A percentile compares a stretch with the other conserved stretches of the same genome.
These are phyloP conservation scores for Acomys russatus DNA, from an alignment of 2,797 vertebrate genomes.

Conservation along the genomic window DNA sequence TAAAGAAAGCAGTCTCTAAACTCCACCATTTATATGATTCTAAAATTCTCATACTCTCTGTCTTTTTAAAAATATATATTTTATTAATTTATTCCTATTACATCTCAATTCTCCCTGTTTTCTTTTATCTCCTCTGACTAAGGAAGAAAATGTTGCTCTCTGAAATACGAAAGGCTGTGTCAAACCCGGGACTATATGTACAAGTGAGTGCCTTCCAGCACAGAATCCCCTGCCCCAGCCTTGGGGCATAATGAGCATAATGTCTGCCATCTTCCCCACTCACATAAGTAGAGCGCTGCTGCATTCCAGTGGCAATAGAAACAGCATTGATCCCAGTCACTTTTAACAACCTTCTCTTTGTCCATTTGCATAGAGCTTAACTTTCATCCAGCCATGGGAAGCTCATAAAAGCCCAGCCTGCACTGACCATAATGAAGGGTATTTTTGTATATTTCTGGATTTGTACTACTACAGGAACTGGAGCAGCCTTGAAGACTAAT, in stretches of 20 bases:
- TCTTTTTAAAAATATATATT: too few relatives aligned
- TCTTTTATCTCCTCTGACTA: neutral
- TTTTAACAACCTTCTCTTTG: conserved; percentile 73
- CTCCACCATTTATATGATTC: neutral
- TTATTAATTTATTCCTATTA: too few relatives aligned
- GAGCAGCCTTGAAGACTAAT: conserved; percentile 82
- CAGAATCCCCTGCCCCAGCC: neutral
- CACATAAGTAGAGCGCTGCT: neutral
- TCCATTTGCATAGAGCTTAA: conserved; percentile 77
- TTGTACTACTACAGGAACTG: conserved; percentile 65
- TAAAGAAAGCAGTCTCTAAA: neutral
- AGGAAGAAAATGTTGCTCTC: neutral
- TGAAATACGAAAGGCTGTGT: neutral
- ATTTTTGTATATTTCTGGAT: conserved; percentile 65
- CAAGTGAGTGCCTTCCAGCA: neutral
- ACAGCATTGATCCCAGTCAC: conserved; percentile 71
- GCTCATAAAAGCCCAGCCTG: conserved; percentile 83
- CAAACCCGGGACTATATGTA: too few relatives aligned
- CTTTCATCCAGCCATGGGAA: conserved; percentile 72
- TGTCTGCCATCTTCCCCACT: neutral
- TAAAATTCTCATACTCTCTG: neutral
- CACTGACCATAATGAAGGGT: conserved; percentile 68
- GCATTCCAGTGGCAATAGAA: conserved; percentile 59
- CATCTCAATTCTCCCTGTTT: too few relatives aligned
- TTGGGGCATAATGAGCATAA: neutral